A percentile compares a stretch with the other conserved stretches of the same genome.
Conservation (phyloP, 2,797 vertebrate species). For the Telmatherina bonti region DNA sequence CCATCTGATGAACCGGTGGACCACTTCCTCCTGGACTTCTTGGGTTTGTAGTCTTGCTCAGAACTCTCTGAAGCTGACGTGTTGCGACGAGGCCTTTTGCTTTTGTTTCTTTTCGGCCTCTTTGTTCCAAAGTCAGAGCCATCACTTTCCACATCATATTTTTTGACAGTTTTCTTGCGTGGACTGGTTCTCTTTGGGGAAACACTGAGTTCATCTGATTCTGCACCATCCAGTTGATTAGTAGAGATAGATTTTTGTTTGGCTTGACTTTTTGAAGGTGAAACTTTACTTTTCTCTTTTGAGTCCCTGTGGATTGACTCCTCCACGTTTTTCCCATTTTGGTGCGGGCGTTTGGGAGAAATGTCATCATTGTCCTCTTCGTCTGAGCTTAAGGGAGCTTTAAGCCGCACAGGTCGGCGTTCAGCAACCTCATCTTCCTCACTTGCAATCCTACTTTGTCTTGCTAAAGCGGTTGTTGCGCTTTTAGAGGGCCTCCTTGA, state of each 20-base stretch:
- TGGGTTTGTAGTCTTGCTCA: conserved; percentile 69
- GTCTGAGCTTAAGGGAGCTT: conserved; percentile 71
- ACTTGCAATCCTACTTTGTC: conserved; percentile 69
- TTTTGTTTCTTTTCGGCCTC: conserved; percentile 52
- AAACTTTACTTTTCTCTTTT: conserved; percentile 67
- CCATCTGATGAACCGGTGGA: conserved; percentile 76
- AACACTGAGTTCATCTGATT: conserved; percentile 69
- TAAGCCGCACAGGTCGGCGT: conserved; percentile 46
- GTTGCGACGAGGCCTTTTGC: conserved; percentile 49
- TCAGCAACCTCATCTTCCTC: conserved; percentile 65
- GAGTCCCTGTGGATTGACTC: conserved; percentile 57
- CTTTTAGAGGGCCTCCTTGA: conserved; percentile 64
- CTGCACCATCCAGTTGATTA: conserved; percentile 55
- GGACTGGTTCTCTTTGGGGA: conserved; percentile 62
- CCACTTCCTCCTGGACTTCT: conserved; percentile 65
- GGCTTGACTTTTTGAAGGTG: conserved; percentile 74
- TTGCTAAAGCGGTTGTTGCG: conserved; percentile 47
- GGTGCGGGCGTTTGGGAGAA: conserved; percentile 70
- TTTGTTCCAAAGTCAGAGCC: conserved; percentile 52
- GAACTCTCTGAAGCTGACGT: conserved; percentile 70
- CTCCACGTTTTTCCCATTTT: conserved; percentile 79
- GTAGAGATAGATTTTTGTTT: conserved; percentile 75
- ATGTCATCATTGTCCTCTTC: conserved; percentile 66
- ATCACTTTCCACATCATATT: conserved; percentile 57
- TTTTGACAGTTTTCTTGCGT: conserved; percentile 60